Evolutionary conservation across 1,140 invertebrate species (phyloP), one percentile per base, ranked within the genome.

Genomic region (Onthophagus taurus): DNA sequence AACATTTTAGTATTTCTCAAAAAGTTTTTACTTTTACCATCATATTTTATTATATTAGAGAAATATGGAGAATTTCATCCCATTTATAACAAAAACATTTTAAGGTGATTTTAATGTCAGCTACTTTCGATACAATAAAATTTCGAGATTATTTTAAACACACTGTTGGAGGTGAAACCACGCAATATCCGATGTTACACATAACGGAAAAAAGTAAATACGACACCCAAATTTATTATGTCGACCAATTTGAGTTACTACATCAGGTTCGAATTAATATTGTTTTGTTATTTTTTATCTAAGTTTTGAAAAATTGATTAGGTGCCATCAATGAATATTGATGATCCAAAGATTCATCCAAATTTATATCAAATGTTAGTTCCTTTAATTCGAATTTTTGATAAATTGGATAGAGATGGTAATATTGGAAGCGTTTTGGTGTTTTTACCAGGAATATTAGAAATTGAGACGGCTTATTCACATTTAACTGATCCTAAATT

Each of bases 361-460:
- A 63, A 69, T 9, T 70, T 77, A 58, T 73, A 76, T 57, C 55
- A 72, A 1, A 63, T 81, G n/a, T 79, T 77, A 6, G 50, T 77
- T 0, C 74, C 74, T 57, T 66, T 90, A 1, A 64, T 90, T 4
- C 66, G 74, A 49, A 66, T 78, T 11, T 80, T 91, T 61, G 83
- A 90, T 58, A 67, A 68, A 13, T 68, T 89, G 42, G 86, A 90
- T 41, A 56, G 55, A 38, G 48, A 63, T 24, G 67, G 73, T 42
- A 50, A 31, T 41, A 59, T 47, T 54, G 73, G 50, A 74, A 83
- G 83, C 14, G 83, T 93, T 16, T 67, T 96, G 0, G 74, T 94
- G 48, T 96, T 95, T 65, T 60, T 96, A 35, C 91, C 91, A 14
- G 91, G 91, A 45, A 77, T 89, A 30, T 63, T 72, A 55, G 88